Conservation (phyloP, 2,888 invertebrate genomes). For the Stenichneumon culpator region DNA sequence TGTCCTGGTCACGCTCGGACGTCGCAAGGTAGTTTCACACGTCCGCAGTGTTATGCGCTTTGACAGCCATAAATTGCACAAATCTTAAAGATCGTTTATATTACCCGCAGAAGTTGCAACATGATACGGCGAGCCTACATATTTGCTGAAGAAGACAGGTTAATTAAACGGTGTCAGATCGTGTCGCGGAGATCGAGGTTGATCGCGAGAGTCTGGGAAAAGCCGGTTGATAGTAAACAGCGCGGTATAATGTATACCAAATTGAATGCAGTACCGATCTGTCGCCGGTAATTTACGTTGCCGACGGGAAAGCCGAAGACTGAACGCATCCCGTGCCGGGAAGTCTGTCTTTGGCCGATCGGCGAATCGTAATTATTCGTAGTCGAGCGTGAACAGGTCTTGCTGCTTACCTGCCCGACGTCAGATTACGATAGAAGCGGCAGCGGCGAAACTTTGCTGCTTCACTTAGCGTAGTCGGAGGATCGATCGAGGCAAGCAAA, state of each 20-base stretch:
- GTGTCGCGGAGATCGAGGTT: conserved; percentile 22
- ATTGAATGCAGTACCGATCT: conserved; percentile 34
- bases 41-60: background rate
- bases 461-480: conserved; percentile 31
- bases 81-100: background rate
- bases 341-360: conserved; percentile 51
- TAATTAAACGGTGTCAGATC: conserved; percentile 20
- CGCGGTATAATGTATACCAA: background rate
- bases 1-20: background rate
- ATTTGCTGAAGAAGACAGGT: conserved; percentile 21
- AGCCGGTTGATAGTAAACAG: conserved; percentile 25
- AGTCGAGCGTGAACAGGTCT: conserved; percentile 34
- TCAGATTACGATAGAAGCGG: conserved; percentile 43
- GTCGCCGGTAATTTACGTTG: conserved; percentile 45
- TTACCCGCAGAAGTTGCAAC: background rate
- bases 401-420: conserved; percentile 37
- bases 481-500: conserved; percentile 38
- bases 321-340: conserved; percentile 10
- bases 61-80: background rate
- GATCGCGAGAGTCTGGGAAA: conserved; percentile 21
- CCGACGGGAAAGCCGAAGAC: conserved; percentile 3
- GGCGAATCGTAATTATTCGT: conserved; percentile 55
- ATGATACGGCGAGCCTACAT: background rate
- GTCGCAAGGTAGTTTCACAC: background rate
- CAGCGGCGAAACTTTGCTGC: conserved; percentile 28